phyloP scores from a whole-genome alignment of 2,797 vertebrate genomes.

The Lateolabrax maculatus region DNA sequence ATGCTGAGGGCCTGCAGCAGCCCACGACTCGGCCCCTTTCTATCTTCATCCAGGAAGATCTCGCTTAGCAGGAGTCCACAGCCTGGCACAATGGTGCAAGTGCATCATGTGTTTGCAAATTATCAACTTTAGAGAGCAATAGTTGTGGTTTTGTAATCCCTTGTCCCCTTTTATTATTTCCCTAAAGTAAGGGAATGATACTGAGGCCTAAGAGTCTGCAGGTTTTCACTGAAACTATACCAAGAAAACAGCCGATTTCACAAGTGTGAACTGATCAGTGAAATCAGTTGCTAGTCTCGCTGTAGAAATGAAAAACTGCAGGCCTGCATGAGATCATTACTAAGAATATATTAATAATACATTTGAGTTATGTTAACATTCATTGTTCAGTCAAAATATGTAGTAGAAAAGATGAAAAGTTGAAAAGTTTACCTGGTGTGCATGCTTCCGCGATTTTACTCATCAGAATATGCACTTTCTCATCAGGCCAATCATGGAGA shows the following conservation, averaged over 20 bases:
- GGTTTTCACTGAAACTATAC: not conserved
- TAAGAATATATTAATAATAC: not conserved
- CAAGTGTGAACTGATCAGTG: not conserved
- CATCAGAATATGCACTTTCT: slow-evolving; percentile 85
- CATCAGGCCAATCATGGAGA: slow-evolving; percentile 89
- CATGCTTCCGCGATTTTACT: slow-evolving; percentile 85
- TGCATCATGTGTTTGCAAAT: slow-evolving; percentile 28
- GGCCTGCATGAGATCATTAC: not conserved
- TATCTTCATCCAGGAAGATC: slow-evolving; percentile 86
- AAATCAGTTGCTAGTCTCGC: not conserved
- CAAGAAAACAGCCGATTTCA: not conserved
- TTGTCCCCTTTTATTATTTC: not conserved
- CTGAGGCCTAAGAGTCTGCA: not conserved
- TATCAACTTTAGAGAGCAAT: slow-evolving; percentile 14
- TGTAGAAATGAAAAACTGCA: not conserved
- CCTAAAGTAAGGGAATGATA: no score
- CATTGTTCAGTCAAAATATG: not conserved
- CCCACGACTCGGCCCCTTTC: slow-evolving; percentile 77
- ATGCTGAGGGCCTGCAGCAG: slow-evolving; percentile 89
- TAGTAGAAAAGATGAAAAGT: not conserved
- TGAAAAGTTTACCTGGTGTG: slow-evolving; percentile 84
- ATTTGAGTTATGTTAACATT: not conserved
- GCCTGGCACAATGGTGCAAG: slow-evolving; percentile 75
- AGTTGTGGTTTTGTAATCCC: not conserved
- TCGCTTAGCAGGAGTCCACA: slow-evolving; percentile 88